Conservation (phyloP, 2,113 vertebrate genomes). For the Tragelaphus strepsiceros region DNA sequence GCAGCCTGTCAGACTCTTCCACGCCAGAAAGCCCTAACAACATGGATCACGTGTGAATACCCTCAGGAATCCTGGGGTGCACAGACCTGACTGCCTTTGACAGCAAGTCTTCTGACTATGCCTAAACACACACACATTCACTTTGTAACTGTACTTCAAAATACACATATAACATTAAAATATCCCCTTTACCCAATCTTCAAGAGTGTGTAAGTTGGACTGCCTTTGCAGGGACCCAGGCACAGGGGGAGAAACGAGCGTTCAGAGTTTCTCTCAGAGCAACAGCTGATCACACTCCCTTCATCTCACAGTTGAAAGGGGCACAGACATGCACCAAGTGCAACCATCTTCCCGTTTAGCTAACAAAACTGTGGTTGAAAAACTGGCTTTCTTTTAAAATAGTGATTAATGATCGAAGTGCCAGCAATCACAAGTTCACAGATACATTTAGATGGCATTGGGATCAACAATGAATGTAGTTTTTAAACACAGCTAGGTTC, state of each 20-base stretch:
- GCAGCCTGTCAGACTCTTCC: not conserved
- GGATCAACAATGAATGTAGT: not conserved
- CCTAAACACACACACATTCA: not conserved
- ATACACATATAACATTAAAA: slow-evolving; percentile 2
- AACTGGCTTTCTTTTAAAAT: not conserved
- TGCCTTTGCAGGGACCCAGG: not conserved
- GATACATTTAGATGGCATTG: not conserved
- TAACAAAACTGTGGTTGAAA: not conserved
- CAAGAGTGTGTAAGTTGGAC: not conserved
- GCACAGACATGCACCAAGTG: not conserved
- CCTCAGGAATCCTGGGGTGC: not conserved
- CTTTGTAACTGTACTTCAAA: slow-evolving; percentile 21
- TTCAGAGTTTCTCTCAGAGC: not conserved
- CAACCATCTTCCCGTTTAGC: not conserved
- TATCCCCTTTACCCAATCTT: not conserved
- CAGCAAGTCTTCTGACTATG: not conserved
- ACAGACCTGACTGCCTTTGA: not conserved
- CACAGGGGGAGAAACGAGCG: not conserved
- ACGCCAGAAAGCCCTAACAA: not conserved
- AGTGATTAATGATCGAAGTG: not conserved
- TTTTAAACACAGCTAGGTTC: not conserved
- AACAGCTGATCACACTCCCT: not conserved
- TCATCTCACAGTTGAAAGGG: not conserved
- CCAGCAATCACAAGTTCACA: not conserved
- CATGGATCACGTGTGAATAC: not conserved